A percentile compares a stretch with the other conserved stretches of the same genome.
These are phyloP conservation scores for Tichodroma muraria DNA, from an alignment of 2,113 vertebrate genomes.

Conservation along the genomic window DNA sequence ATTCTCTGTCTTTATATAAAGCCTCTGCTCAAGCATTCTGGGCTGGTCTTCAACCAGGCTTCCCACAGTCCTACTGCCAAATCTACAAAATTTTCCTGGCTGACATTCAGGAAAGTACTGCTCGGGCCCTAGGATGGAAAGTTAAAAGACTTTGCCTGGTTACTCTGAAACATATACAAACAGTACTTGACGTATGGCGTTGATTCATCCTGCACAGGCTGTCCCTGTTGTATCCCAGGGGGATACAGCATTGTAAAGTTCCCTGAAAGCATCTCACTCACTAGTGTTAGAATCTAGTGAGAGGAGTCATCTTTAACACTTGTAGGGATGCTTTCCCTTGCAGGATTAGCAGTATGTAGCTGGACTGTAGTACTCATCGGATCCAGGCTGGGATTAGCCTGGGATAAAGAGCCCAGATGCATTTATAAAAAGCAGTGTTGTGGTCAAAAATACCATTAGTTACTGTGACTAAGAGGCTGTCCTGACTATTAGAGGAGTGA, in stretches of 20 bases:
- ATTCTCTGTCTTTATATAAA: slow-evolving; percentile 76
- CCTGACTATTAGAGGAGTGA: background rate
- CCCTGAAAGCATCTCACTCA: background rate
- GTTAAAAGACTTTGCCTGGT: slow-evolving; percentile 91
- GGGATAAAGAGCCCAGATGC: background rate
- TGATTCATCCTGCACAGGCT: slow-evolving; percentile 68
- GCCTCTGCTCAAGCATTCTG: slow-evolving; percentile 68
- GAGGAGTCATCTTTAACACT: slow-evolving; percentile 5
- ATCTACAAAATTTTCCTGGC: slow-evolving; percentile 95
- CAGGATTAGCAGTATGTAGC: background rate
- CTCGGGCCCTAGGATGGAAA: slow-evolving; percentile 88
- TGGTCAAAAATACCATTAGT: background rate
- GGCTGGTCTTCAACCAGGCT: slow-evolving; percentile 76
- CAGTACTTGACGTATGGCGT: slow-evolving; percentile 70
- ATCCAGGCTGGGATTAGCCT: background rate
- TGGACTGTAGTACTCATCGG: background rate
- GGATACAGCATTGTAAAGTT: slow-evolving; percentile 29
- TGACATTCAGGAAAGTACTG: slow-evolving; percentile 93
- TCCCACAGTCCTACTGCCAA: slow-evolving; percentile 89
- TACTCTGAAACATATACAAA: slow-evolving; percentile 88
- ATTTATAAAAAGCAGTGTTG: background rate
- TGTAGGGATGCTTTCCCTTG: background rate
- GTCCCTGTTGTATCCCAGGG: slow-evolving; percentile 49
- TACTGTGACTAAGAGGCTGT: background rate
- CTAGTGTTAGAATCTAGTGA: background rate